Percentiles rank a stretch among this genome's conserved stretches.
phyloP scores from a whole-genome alignment of 2,113 vertebrate species.

The Lepisosteus oculatus region DNA sequence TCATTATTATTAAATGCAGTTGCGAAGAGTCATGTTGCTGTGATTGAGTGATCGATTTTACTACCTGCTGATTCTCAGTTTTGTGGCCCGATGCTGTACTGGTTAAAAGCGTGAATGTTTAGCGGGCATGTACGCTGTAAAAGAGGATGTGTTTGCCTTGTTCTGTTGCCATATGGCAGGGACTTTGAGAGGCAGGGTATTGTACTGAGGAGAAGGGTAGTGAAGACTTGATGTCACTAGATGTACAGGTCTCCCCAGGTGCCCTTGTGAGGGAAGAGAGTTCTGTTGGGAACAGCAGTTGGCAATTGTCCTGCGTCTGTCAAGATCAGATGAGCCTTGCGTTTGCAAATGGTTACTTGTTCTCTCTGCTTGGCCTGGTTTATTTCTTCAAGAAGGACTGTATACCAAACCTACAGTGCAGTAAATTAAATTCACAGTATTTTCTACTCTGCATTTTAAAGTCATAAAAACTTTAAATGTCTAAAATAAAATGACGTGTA shows the following conservation, averaged over 20 bases:
- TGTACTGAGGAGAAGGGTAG: constrained; percentile 25
- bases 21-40: neutral
- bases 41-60: neutral
- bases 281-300: constrained; percentile 17
- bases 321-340: constrained; percentile 47
- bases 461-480: too few species aligned
- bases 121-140: too few species aligned
- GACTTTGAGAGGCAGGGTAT: constrained; percentile 39
- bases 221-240: constrained; percentile 38
- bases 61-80: too few species aligned
- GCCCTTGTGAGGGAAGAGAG: constrained; percentile 9
- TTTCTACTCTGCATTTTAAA: too few species aligned
- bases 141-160: constrained; percentile 17
- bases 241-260: constrained; percentile 33
- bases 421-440: too few species aligned
- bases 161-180: constrained; percentile 47
- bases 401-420: too few species aligned
- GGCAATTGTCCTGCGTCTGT: constrained; percentile 27
- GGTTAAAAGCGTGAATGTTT: too few species aligned
- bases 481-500: too few species aligned
- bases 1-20: neutral
- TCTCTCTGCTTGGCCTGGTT: neutral
- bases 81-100: too few species aligned
- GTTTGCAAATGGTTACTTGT: neutral
- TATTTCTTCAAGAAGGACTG: too few species aligned